phyloP scores from a whole-genome alignment of 2,888 invertebrate genomes.

The Thysanoteuthis rhombus region DNA sequence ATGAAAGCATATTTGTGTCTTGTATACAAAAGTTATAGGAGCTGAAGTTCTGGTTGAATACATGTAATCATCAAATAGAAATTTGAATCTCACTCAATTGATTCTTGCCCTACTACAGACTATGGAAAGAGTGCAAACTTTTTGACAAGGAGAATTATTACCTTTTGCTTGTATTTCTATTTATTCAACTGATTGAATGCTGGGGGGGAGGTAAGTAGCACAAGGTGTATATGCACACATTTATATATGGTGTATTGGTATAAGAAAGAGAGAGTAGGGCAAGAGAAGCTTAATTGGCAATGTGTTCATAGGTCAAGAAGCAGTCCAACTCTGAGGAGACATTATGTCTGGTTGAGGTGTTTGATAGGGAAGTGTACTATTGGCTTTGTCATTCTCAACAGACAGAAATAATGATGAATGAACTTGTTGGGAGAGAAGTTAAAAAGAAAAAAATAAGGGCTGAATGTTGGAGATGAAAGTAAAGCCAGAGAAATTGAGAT shows the following conservation, averaged over 20 bases:
- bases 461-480: slow-evolving; percentile 14
- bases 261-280: not conserved
- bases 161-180: slow-evolving; percentile 12
- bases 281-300: not conserved
- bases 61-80: no score
- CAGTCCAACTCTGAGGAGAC: not conserved
- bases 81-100: no score
- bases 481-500: not conserved
- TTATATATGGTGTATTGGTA: not conserved
- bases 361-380: not conserved
- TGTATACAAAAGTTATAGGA: no score
- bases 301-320: not conserved
- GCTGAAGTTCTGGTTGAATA: no score
- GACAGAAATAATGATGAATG: slow-evolving; percentile 12
- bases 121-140: not conserved
- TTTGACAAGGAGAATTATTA: not conserved
- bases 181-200: not conserved
- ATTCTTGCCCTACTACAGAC: no score
- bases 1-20: no score
- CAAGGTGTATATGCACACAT: not conserved
- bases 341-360: slow-evolving; percentile 12
- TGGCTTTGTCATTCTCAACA: slow-evolving; percentile 12
- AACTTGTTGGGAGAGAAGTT: not conserved
- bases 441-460: not conserved
- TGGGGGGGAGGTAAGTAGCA: not conserved